Conservation (phyloP, 2,888 invertebrate genomes). For the Temnothorax rugatulus region DNA sequence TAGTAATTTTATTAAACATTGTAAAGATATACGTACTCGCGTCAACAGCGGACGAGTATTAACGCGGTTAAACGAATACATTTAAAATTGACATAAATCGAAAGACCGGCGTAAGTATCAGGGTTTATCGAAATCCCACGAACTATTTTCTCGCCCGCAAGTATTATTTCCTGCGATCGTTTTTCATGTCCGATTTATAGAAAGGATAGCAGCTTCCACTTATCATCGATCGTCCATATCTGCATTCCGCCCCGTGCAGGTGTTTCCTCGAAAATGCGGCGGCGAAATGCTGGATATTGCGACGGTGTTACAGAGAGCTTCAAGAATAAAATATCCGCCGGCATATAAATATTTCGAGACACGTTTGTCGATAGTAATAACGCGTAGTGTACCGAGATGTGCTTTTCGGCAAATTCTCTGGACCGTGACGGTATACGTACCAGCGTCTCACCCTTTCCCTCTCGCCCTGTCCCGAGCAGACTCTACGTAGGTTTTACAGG, state of each 20-base stretch:
- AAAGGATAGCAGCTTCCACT: constrained; percentile 23
- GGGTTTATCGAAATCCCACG: constrained; percentile 20
- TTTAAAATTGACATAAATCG: constrained; percentile 18
- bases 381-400: neutral
- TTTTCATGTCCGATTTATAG: constrained; percentile 33
- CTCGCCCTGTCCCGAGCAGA: neutral
- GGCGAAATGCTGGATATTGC: constrained; percentile 43
- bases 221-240: constrained; percentile 34
- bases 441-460: neutral
- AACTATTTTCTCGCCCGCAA: neutral
- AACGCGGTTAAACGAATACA: neutral
- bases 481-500: neutral
- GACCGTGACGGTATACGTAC: neutral
- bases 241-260: constrained; percentile 17
- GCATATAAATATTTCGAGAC: constrained; percentile 36
- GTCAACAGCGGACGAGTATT: neutral
- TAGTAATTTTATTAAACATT: constrained; percentile 14
- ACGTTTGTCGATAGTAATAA: constrained; percentile 37
- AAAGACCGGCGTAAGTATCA: constrained; percentile 2
- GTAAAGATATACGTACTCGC: neutral
- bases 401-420: neutral
- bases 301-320: constrained; percentile 25
- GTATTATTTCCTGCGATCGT: constrained; percentile 44
- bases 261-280: constrained; percentile 30
- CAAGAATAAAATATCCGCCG: constrained; percentile 40